Evolutionary conservation across 2,797 vertebrate genomes (phyloP).

Genomic region (Okamejei kenojei): DNA sequence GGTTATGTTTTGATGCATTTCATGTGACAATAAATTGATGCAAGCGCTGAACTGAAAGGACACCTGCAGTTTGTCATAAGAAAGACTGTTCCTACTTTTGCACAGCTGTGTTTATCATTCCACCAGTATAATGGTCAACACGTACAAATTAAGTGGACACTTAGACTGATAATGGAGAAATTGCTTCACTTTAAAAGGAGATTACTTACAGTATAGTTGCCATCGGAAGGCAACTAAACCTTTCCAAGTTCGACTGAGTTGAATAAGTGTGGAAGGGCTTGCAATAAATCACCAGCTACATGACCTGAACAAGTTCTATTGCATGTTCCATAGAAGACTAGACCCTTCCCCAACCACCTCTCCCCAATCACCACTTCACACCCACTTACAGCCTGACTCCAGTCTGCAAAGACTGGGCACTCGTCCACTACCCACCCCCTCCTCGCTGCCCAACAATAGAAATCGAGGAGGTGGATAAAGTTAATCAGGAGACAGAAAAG

Average conservation of each 20-base stretch:
- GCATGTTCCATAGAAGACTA: too few relatives aligned
- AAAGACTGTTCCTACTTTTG: constrained; percentile 1
- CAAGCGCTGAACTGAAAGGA: not conserved
- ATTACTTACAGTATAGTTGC: not conserved
- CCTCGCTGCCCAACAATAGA: too few relatives aligned
- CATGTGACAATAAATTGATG: constrained; percentile 14
- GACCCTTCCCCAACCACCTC: too few relatives aligned
- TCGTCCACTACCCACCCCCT: too few relatives aligned
- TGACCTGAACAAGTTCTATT: too few relatives aligned
- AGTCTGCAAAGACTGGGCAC: too few relatives aligned
- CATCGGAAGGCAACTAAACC: not conserved
- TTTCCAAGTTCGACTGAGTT: not conserved
- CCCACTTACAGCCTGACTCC: too few relatives aligned
- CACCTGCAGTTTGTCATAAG: not conserved
- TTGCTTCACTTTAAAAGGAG: not conserved
- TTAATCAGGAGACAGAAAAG: too few relatives aligned
- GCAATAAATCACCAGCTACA: too few relatives aligned
- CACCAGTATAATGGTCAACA: not conserved
- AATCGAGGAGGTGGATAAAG: too few relatives aligned
- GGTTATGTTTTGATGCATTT: constrained; percentile 10
- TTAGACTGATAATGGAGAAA: not conserved
- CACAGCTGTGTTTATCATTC: not conserved
- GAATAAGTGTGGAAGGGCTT: not conserved
- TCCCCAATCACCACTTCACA: too few relatives aligned
- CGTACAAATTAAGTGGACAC: not conserved